Conservation (phyloP, 2,113 vertebrate genomes). For the Podiceps cristatus region DNA sequence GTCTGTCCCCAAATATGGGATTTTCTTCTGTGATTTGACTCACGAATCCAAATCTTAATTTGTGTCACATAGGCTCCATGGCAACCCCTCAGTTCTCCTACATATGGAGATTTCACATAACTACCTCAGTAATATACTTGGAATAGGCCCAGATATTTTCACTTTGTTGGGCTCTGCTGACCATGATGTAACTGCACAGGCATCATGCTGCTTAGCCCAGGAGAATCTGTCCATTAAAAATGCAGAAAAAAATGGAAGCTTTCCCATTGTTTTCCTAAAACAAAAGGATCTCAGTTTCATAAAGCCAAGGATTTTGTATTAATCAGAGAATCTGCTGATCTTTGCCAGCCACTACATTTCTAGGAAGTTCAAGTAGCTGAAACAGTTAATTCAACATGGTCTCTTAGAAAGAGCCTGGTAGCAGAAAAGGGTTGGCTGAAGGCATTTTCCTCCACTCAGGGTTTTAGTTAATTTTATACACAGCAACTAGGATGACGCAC, state of each 20-base stretch:
- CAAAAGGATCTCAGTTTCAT: background rate
- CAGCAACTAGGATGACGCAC: background rate
- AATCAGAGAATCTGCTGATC: background rate
- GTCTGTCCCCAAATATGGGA: background rate
- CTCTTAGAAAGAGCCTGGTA: background rate
- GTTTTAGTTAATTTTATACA: conserved; percentile 31
- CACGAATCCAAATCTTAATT: background rate
- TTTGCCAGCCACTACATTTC: background rate
- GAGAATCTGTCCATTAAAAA: background rate
- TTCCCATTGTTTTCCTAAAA: background rate
- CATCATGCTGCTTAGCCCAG: background rate
- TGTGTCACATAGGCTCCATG: background rate
- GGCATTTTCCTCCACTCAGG: background rate
- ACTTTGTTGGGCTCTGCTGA: background rate
- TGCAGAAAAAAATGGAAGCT: fast-evolving
- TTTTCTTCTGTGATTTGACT: background rate
- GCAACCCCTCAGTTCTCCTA: background rate
- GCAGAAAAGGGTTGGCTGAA: background rate
- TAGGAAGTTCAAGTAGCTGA: background rate
- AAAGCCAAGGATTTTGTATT: background rate
- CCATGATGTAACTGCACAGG: background rate
- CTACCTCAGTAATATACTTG: background rate
- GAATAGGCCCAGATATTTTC: background rate
- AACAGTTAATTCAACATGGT: conserved; percentile 13
- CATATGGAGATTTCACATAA: background rate